A percentile compares a stretch with the other conserved stretches of the same genome.
Conservation (phyloP, 2,888 invertebrate genomes). For the Dicycla oo region DNA sequence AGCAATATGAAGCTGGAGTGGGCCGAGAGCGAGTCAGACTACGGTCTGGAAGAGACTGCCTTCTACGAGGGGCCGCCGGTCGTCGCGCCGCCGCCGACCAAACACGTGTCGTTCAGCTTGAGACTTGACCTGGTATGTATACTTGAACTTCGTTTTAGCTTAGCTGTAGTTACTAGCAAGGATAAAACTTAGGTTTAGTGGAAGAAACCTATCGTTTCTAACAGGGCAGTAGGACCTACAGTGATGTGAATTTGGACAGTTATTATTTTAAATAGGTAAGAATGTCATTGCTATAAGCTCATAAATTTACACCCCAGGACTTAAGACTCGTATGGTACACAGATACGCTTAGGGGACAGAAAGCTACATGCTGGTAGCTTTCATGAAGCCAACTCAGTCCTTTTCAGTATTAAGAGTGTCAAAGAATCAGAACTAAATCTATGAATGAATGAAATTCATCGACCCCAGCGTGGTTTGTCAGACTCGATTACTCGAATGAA, state of each 20-base stretch:
- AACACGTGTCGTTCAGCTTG: constrained; percentile 88
- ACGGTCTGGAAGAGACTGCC: constrained; percentile 93
- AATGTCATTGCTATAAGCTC: not conserved
- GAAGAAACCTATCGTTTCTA: not conserved
- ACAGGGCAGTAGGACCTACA: too few species aligned
- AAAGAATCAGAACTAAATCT: not conserved
- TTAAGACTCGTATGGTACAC: not conserved
- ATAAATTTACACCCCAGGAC: not conserved
- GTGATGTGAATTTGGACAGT: not conserved
- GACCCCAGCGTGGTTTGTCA: too few species aligned
- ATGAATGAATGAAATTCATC: too few species aligned
- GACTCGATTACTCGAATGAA: too few species aligned
- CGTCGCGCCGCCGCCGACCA: constrained; percentile 82
- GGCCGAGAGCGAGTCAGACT: constrained; percentile 91
- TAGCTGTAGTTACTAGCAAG: not conserved
- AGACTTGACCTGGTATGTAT: constrained; percentile 85
- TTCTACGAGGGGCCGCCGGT: constrained; percentile 92
- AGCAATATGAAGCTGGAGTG: constrained; percentile 92
- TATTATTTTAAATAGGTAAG: not conserved
- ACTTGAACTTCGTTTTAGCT: not conserved
- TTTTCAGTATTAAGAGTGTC: not conserved
- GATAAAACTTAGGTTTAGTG: not conserved
- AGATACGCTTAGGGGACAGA: too few species aligned
- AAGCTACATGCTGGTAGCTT: too few species aligned
- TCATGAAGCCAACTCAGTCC: not conserved